Conservation (phyloP, 2,888 invertebrate genomes). For the Aethes cnicana region DNA sequence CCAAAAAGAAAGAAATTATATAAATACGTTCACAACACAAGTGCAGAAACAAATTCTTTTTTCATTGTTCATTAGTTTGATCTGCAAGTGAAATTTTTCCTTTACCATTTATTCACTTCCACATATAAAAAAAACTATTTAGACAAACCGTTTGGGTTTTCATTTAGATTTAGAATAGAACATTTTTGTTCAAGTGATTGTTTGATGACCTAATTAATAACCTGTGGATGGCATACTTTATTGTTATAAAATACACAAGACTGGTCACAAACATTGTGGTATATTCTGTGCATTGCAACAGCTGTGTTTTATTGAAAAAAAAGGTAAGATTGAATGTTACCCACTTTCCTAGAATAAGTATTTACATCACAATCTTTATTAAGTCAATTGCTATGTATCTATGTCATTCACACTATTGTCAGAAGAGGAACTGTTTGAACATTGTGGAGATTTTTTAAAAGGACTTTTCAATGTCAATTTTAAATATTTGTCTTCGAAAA, state of each 20-base stretch:
- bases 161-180: background rate
- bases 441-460: slow-evolving; percentile 28
- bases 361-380: slow-evolving; percentile 1
- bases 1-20: slow-evolving; percentile 41
- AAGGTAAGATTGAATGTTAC: slow-evolving; percentile 7
- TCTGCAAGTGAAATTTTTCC: slow-evolving; percentile 41
- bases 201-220: background rate
- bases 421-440: slow-evolving; percentile 32
- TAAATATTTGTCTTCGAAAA: slow-evolving; percentile 38
- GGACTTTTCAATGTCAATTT: slow-evolving; percentile 34
- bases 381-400: slow-evolving; percentile 10
- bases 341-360: slow-evolving; percentile 1
- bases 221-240: too few species aligned
- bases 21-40: slow-evolving; percentile 33
- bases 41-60: slow-evolving; percentile 36
- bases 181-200: background rate
- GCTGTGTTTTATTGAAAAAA: slow-evolving; percentile 5
- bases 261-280: background rate
- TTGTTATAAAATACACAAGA: too few species aligned
- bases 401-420: slow-evolving; percentile 5
- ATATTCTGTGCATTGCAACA: slow-evolving; percentile 5
- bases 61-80: slow-evolving; percentile 48
- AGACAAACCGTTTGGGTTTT: background rate
- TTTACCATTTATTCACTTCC: too few species aligned
- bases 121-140: background rate